Percentiles rank a stretch among this genome's conserved stretches.
Evolutionary conservation across 2,113 vertebrate species (phyloP).

Genomic region (Amblyornis subalaris): DNA sequence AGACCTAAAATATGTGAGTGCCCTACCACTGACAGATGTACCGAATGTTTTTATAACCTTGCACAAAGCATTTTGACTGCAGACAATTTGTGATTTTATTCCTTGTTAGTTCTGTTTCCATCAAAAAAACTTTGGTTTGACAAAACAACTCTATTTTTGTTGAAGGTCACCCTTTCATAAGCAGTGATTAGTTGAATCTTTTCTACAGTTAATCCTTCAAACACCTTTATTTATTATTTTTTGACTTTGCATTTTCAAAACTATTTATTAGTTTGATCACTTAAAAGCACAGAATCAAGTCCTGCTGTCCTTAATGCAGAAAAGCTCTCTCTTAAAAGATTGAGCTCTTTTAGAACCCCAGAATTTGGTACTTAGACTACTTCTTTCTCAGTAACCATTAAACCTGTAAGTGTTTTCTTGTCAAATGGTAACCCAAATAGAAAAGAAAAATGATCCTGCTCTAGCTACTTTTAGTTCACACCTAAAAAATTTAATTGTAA

Average conservation of each 20-base stretch:
- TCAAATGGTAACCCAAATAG: neutral
- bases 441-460: neutral
- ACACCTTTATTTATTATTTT: slow-evolving; percentile 45
- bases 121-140: slow-evolving; percentile 18
- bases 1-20: slow-evolving; percentile 14
- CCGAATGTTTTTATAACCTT: slow-evolving; percentile 42
- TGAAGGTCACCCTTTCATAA: slow-evolving; percentile 56
- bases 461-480: neutral
- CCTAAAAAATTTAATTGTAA: neutral
- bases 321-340: neutral
- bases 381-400: neutral
- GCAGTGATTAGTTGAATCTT: slow-evolving; percentile 34
- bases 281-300: slow-evolving; percentile 8
- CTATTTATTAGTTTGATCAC: slow-evolving; percentile 5
- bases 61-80: slow-evolving; percentile 33
- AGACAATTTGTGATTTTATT: slow-evolving; percentile 46
- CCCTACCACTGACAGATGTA: slow-evolving; percentile 1
- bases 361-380: neutral
- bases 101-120: slow-evolving; percentile 39
- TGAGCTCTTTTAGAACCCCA: neutral
- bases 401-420: neutral
- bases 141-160: slow-evolving; percentile 31
- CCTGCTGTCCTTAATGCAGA: neutral
- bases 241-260: slow-evolving; percentile 20
- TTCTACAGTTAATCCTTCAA: slow-evolving; percentile 46